Conservation (phyloP, 2,888 invertebrate species). For the Zootermopsis nevadensis region DNA sequence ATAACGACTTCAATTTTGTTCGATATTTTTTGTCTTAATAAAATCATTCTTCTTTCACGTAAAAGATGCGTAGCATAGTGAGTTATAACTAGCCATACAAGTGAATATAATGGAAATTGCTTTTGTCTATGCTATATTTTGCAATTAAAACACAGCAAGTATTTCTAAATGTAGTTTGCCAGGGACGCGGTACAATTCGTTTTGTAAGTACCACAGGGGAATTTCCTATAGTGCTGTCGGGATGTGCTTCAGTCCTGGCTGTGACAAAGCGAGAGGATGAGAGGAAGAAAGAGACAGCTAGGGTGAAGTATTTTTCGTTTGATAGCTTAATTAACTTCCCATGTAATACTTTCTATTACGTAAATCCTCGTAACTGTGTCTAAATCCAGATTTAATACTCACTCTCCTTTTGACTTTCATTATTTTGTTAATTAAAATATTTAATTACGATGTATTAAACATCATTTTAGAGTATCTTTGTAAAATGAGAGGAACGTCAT, state of each 20-base stretch:
- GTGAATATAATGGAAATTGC: background rate
- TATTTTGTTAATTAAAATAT: background rate
- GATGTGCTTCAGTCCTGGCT: background rate
- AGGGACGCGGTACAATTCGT: conserved; percentile 7
- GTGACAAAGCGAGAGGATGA: conserved; percentile 21
- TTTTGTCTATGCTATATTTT: background rate
- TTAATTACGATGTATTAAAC: background rate
- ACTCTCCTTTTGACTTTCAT: background rate
- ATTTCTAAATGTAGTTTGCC: background rate
- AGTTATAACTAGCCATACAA: background rate
- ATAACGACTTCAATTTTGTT: background rate
- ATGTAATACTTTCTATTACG: background rate
- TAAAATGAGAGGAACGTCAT: background rate
- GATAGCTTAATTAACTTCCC: conserved; percentile 22
- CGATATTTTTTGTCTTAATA: background rate
- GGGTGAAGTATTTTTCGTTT: background rate
- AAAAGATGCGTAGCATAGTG: too few relatives aligned
- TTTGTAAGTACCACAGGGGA: conserved; percentile 22
- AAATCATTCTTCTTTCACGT: background rate
- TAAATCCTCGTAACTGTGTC: conserved; percentile 5
- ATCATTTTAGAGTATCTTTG: background rate
- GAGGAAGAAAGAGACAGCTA: background rate
- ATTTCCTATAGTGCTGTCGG: background rate
- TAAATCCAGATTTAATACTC: background rate
- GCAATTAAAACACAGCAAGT: conserved; percentile 14